Base-by-base conservation (phyloP, 2,888 invertebrate genomes). In the Rhagonycha lutea region DNA sequence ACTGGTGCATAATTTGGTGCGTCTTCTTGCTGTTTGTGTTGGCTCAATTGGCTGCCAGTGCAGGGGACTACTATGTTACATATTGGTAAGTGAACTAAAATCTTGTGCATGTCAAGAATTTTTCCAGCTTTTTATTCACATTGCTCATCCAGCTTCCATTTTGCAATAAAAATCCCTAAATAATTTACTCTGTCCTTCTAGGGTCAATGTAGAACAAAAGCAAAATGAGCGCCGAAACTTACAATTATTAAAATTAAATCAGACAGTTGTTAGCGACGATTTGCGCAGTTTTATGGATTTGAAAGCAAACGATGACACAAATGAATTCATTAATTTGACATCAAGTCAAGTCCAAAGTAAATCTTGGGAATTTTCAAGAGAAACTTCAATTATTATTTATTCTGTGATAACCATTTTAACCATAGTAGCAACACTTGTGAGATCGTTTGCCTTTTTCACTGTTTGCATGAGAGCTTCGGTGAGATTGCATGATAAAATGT, bases 401-500 rank as follows among this genome's bases (percentile, higher is more conserved):
- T 84, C 89, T 10, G 88, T 81, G 14, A 88, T 91, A 86, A 89
- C 91, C 68, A 83, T 89, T 14, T 87, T 89, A 0, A 88, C 91
- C 5, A 88, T 91, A 4, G 84, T 88, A 61, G 84, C 90, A 23
- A 89, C 91, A 0, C 83, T 91, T 14, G 83, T 89, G 4, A 89
- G 91, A 60, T 90, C 92, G 1, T 91, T 91, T 62, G 88, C 92
- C 0, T 94, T 94, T 88, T 95, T 94, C 84, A 88, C 91, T 88
- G 84, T 89, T 77, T 91, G 91, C 79, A 94, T 96, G 92, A 91
- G 89, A 61, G 94, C 96, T 0, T 96, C 97, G 0, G 92, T 91
- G 4, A 90, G 89, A 3, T 89, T 98, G 0, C 98, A 98, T 88
- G 93, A 95, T 86, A 89, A 87, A 14, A 97, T 98, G 96, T 97